Evolutionary conservation across 2,888 invertebrate species (phyloP).

Genomic region (Electrophaes corylata): DNA sequence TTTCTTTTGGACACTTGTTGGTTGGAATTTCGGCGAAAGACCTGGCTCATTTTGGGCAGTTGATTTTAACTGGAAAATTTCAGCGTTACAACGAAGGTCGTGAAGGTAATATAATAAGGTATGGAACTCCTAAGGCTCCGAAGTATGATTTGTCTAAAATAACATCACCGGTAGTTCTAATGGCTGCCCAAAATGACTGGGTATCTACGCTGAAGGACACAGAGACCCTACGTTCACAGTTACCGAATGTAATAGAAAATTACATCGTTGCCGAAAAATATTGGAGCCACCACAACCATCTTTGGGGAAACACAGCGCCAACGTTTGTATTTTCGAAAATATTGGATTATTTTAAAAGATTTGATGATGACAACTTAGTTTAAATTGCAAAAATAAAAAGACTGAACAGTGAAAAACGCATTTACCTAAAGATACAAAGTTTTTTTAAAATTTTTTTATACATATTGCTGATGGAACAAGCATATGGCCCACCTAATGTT

Average conservation of each 20-base stretch:
- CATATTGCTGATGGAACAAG: too few relatives aligned
- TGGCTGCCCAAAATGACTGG: conserved; percentile 83
- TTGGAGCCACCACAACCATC: conserved; percentile 75
- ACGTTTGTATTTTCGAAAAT: conserved; percentile 59
- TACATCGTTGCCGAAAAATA: conserved; percentile 81
- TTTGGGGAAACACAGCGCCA: conserved; percentile 63
- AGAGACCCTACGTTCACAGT: conserved; percentile 71
- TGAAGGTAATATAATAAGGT: conserved; percentile 59
- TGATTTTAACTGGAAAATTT: conserved; percentile 61
- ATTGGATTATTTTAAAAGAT: conserved; percentile 55
- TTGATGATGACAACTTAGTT: conserved; percentile 29
- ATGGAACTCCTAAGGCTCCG: conserved; percentile 62
- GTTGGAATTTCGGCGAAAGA: conserved; percentile 80
- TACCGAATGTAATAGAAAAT: conserved; percentile 84
- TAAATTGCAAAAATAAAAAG: conserved; percentile 1
- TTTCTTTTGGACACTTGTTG: conserved; percentile 79
- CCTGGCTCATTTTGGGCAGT: conserved; percentile 81
- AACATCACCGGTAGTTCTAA: conserved; percentile 65
- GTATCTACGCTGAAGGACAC: conserved; percentile 85
- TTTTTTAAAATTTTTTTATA: too few relatives aligned
- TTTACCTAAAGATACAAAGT: too few relatives aligned
- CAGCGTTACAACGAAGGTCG: conserved; percentile 68
- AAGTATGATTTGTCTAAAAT: conserved; percentile 64
- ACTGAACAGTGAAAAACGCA: not conserved
- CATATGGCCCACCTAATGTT: too few relatives aligned